Evolutionary conservation across 2,888 invertebrate species (phyloP), one percentile per base, ranked within the genome.

Genomic region (Acrobasis repandana): DNA sequence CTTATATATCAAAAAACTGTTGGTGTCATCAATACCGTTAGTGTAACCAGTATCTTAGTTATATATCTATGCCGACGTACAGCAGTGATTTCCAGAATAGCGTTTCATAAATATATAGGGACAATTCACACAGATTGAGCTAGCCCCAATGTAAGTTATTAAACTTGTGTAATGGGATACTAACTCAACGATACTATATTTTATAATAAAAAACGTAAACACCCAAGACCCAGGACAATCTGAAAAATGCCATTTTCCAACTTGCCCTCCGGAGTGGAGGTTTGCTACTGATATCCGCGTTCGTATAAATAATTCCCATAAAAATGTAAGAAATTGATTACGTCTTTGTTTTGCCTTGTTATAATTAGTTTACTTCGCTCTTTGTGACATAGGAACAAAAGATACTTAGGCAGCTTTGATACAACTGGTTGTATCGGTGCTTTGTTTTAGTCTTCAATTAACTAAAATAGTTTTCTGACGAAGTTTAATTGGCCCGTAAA

Each of bases 401-500:
- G 0, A 5, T 28, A 28, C 6, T 33, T 51, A n/a, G 43, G 43
- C 43, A 14, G 6, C n/a, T 43, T n/a, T 43, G 14, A n/a, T 43
- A 11, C 9, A 11, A 20, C 11, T 50, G 11, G 10, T 50, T 28
- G 1, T 28, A 14, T 50, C 28, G 8, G 28, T 28, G 28, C 28
- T 4, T 28, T 28, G 28, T 51, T 33, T 51, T 14, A 51, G 14
- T 15, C 33, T 69, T 74, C 73, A 69, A 76, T 78, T 71, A 73
- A 71, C 65, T 68, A 70, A 75, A 68, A 78, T 81, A 77, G 73
- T 73, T 72, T 73, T 71, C 70, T 73, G 82, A 81, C 79, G 68
- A 78, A 78, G 69, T 70, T 76, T 79, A 80, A 86, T 83, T 82
- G 76, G 67, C 66, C 38, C 10, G 38, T 38, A 38, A 63, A 49